phyloP scores from a whole-genome alignment of 2,113 vertebrate genomes.

The Pseudorectes ferrugineus region DNA sequence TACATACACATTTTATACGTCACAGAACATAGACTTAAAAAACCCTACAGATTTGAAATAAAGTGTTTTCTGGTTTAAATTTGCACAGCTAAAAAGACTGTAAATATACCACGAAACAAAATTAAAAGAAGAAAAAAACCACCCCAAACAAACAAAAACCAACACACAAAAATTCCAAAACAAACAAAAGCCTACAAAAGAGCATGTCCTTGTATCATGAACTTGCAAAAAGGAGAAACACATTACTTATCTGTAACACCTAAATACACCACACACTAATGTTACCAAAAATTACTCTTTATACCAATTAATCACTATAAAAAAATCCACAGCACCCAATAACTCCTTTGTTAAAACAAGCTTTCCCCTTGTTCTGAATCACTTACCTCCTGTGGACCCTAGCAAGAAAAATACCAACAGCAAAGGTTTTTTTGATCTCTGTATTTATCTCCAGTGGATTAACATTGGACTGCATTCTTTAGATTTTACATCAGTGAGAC shows the following conservation, averaged over 20 bases:
- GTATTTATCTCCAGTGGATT: neutral
- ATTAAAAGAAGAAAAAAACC: neutral
- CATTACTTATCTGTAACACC: neutral
- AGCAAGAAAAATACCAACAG: neutral
- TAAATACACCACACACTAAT: accelerated
- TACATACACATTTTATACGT: neutral
- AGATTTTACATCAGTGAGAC: neutral
- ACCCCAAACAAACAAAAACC: neutral
- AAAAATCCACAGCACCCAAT: neutral
- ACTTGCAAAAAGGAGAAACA: neutral
- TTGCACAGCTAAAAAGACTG: neutral
- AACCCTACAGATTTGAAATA: neutral
- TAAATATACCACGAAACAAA: neutral
- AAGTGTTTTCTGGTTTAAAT: neutral
- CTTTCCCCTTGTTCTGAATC: neutral
- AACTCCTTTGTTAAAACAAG: neutral
- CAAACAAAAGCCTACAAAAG: neutral
- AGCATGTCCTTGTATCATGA: neutral
- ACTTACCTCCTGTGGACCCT: neutral
- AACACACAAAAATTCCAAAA: neutral
- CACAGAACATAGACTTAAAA: neutral
- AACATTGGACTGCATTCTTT: neutral
- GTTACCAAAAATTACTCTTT: neutral
- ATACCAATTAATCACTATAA: neutral
- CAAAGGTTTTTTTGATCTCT: neutral